Base-by-base conservation (phyloP, 2,888 invertebrate species). In the Cantharis rufa region DNA sequence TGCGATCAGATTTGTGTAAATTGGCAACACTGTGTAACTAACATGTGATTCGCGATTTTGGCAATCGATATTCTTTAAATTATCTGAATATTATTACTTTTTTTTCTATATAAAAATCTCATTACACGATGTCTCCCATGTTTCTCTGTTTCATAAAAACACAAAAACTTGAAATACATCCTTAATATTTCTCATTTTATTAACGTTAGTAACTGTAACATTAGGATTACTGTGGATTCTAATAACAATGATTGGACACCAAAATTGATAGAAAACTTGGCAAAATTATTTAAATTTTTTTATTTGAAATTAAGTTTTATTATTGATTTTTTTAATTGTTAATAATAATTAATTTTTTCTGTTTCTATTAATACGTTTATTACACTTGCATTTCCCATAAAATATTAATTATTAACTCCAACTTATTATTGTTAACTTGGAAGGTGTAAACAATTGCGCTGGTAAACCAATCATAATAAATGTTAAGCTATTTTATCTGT, bases 1-100 rank as follows among this genome's bases (percentile, higher is more conserved):
- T 89, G 90, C 90, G 88, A 90, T 89, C 88, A 87, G 89, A 89
- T 89, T 86, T 87, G 86, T 87, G 84, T 86, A 86, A 87, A 87
- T 87, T 87, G 87, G 87, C 86, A 86, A 87, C 86, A 83, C 81
- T 84, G 86, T 84, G 80, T 81, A 79, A 75, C 73, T 78, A 78
- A 78, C 75, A 69, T 70, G 70, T 18, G 76, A 78, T 79, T 76
- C 81, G 83, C 84, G 83, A 85, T 86, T 86, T 87, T 84, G 84
- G 82, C 82, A 86, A 86, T 87, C 86, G 83, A 86, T 86, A 85
- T 66, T 28, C 64, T 66, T 66, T 21, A 66, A 66, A 48, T 48
- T 48, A 48, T 48, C 48, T 48, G n/a, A 13, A 48, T 48, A n/a
- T 7, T 13, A 32, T 32, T 13, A 48, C 48, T n/a, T n/a, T 48